These are phyloP conservation scores for Dryocosmus kuriphilus DNA, from an alignment of 2,888 invertebrate species.

Conservation along the genomic window DNA sequence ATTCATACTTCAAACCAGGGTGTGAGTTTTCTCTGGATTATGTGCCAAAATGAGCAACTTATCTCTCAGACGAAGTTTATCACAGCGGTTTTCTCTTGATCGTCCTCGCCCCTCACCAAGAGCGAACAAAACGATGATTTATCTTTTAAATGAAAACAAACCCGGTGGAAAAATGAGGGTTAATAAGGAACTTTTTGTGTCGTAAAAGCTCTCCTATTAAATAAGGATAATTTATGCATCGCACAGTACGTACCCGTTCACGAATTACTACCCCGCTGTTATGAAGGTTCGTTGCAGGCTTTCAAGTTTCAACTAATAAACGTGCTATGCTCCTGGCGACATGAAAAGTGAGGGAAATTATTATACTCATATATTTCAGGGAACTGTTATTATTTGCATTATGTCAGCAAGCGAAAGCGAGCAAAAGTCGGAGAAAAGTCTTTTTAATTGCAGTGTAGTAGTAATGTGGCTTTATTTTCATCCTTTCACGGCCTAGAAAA, in stretches of 20 bases:
- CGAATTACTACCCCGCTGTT: conserved; percentile 36
- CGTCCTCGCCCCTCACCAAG: background rate
- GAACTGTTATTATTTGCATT: conserved; percentile 29
- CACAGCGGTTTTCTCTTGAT: conserved; percentile 5
- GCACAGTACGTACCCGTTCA: conserved; percentile 25
- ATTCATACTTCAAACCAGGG: background rate
- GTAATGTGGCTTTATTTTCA: too few species aligned
- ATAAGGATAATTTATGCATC: conserved; percentile 35
- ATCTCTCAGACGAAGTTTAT: conserved; percentile 8
- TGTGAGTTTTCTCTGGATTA: conserved; percentile 23
- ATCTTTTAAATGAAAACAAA: background rate
- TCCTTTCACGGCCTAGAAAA: too few species aligned
- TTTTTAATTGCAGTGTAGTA: background rate
- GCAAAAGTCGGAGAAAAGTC: background rate
- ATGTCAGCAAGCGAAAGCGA: background rate
- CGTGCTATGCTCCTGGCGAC: conserved; percentile 24
- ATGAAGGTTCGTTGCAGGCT: conserved; percentile 34
- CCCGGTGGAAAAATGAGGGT: conserved; percentile 14
- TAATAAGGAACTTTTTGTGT: conserved; percentile 32
- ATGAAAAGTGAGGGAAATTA: conserved; percentile 34
- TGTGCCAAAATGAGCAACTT: conserved; percentile 19
- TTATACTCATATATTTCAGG: conserved; percentile 22
- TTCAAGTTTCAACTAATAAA: conserved; percentile 38
- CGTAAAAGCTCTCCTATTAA: conserved; percentile 24
- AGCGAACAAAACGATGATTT: conserved; percentile 22